Evolutionary conservation across 37 sponge, comb jelly and placozoan genomes (phyloP), one percentile per base, ranked within the genome.

Genomic region (Hormiphora californensis): DNA sequence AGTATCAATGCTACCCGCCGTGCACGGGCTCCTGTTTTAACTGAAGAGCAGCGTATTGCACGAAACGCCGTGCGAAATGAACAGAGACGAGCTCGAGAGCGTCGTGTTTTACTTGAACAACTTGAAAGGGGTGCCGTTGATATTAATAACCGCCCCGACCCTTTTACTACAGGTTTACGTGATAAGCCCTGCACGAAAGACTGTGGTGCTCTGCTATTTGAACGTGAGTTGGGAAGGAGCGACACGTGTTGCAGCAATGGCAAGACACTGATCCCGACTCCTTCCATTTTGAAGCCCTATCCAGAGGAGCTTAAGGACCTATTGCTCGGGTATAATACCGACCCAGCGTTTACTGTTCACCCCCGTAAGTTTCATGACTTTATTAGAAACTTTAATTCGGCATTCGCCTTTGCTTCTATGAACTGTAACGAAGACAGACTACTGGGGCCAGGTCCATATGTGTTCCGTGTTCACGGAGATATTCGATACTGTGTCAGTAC

Each of bases 361-460:
- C n/a, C n/a, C n/a, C n/a, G n/a, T n/a, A n/a, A n/a, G n/a, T n/a
- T n/a, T n/a, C n/a, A n/a, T n/a, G n/a, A n/a, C n/a, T 65, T 36
- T 39, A 65, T 65, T 5, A 9, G 68, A 32, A 35, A 39, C 34
- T 65, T 23, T 25, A 65, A 65, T 25, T 65, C 68, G 12, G 68
- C 68, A 9, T 59, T 59, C n/a, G 17, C 62, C 62, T 59, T 59
- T 59, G 62, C 62, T 9, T 59, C 62, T 22, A 36, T 65, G 3
- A 39, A 39, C 17, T 35, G 38, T 36, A 15, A 65, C 4, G 35
- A 35, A 15, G 34, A 39, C 38, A 17, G 38, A 65, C 68, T 39
- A 34, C 68, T 39, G 1, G 68, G 68, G 9, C 68, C 7, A 23
- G 62, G 62, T 59, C 62, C 62, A 23, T 59, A 59, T 27, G 11